Evolutionary conservation across 2,888 invertebrate genomes (phyloP), one percentile per base, ranked within the genome.

Genomic region (Meiosimyza platycephala): DNA sequence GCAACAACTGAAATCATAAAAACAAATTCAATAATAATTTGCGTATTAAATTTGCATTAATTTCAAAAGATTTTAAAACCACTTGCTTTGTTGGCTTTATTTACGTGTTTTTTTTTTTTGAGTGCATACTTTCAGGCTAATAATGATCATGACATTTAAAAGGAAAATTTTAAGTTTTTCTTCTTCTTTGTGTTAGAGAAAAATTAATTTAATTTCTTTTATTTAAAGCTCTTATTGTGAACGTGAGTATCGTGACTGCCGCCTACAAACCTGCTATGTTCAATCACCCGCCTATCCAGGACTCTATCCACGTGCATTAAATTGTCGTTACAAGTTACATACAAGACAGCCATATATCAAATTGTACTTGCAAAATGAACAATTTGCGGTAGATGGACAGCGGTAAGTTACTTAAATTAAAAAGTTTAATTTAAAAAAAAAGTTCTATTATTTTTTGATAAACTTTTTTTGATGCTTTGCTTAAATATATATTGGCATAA

Each of bases 251-350:
- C 90, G 94, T 67, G 96, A 96, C 84, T 95, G 95, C 83, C 91
- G 94, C 18, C 90, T 96, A 40, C 96, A 96, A 86, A 96, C 96
- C 6, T 97, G 97, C 88, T 96, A 96, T 87, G 96, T 97, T 5
- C 96, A 97, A 87, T 95, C 95, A 15, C 96, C 97, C 5, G 96
- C 96, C 9, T 96, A 95, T 87, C 96, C 96, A 16, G 96, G 96
- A 55, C 93, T 97, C 22, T 97, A 97, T 87, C 96, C 96, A 0
- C 90, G 96, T 74, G 95, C 95, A 82, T 90, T 96, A 77, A 95
- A 95, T 86, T 96, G 96, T 90, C 93, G 95, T 84, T 97, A 96
- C 86, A 93, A 94, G 82, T 90, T 97, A 69, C 96, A 95, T 89
- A 96, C 96, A 6, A 89, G 95, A 57, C 90, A 94, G 82, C 95